Conservation (phyloP, 2,888 invertebrate species). For the Microctonus hyperodae region DNA sequence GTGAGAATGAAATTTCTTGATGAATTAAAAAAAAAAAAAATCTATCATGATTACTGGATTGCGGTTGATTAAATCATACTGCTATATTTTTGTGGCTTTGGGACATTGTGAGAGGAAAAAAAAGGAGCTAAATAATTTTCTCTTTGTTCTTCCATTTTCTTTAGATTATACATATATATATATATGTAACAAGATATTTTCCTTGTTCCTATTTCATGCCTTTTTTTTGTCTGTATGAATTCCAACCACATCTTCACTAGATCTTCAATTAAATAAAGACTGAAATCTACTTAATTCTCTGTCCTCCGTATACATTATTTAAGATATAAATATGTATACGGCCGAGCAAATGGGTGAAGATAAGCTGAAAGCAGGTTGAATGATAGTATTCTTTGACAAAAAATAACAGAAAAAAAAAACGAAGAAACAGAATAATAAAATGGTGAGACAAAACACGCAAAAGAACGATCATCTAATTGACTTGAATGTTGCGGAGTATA, state of each 20-base stretch:
- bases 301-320: conserved; percentile 8
- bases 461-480: conserved; percentile 7
- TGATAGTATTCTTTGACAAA: background rate
- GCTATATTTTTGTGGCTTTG: background rate
- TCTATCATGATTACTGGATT: background rate
- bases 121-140: no score
- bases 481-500: conserved; percentile 11
- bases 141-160: no score
- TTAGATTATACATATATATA: no score
- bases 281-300: conserved; percentile 26
- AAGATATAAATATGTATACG: background rate
- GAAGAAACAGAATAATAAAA: conserved; percentile 7
- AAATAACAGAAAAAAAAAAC: conserved; percentile 17
- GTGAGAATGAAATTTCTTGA: background rate
- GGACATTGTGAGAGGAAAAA: background rate
- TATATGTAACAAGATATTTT: no score
- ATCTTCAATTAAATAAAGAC: conserved; percentile 18
- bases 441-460: conserved; percentile 7
- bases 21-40: background rate
- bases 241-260: background rate
- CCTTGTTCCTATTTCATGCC: background rate
- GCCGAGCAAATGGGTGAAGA: conserved; percentile 5
- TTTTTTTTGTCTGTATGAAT: background rate
- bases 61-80: conserved; percentile 15
- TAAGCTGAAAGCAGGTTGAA: conserved; percentile 2